Conservation (phyloP, 2,888 invertebrate genomes). For the Caenorhabditis angaria region DNA sequence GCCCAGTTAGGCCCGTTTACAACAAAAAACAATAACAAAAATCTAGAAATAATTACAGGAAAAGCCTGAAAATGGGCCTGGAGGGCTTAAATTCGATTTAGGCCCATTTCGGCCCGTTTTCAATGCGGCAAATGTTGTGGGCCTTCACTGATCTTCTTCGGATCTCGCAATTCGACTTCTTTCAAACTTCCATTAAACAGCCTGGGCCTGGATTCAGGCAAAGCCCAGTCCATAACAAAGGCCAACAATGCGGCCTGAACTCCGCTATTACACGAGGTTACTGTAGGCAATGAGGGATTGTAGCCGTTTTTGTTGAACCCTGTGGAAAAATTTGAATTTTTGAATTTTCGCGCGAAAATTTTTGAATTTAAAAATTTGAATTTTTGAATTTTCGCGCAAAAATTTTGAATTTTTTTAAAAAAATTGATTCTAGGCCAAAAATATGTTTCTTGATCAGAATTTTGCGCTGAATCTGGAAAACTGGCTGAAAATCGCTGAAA, state of each 20-base stretch:
- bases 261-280: constrained; percentile 57
- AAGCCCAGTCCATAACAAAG: constrained; percentile 45
- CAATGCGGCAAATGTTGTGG: constrained; percentile 47
- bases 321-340: constrained; percentile 1
- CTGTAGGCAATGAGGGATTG: constrained; percentile 21
- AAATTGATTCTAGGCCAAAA: too few relatives aligned
- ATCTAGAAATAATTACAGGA: too few relatives aligned
- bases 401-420: too few relatives aligned
- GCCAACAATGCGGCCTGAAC: constrained; percentile 55
- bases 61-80: too few relatives aligned
- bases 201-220: constrained; percentile 33
- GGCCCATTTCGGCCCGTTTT: too few relatives aligned
- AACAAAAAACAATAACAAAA: too few relatives aligned
- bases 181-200: constrained; percentile 57
- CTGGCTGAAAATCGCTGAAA: too few relatives aligned
- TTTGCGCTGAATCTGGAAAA: too few relatives aligned
- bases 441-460: too few relatives aligned
- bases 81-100: too few relatives aligned
- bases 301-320: constrained; percentile 41
- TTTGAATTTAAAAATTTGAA: not conserved
- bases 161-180: constrained; percentile 63
- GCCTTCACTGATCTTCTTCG: constrained; percentile 64
- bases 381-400: not conserved
- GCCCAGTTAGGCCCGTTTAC: too few relatives aligned
- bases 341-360: too few relatives aligned